Base-by-base conservation (phyloP, 2,113 vertebrate species). In the Lepus americanus region DNA sequence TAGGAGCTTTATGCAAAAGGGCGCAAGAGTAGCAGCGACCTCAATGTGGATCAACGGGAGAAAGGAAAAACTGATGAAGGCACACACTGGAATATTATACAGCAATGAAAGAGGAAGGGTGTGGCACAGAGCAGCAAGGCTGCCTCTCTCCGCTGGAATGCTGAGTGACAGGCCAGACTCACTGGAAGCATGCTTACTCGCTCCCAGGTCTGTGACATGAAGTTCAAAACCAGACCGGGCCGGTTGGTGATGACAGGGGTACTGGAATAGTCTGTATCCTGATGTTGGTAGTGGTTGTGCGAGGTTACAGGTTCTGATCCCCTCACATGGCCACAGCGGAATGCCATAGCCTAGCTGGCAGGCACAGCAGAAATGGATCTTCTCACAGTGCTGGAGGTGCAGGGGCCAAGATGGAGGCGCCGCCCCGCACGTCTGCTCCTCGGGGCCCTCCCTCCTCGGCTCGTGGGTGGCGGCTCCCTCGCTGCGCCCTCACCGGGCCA, bases 71-170 rank as follows among this genome's bases (percentile, higher is more conserved):
- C 36, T 3, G 20, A n/a, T 27, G 20, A 90, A 51, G 9, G 19
- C 33, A 39, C 2, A 3, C 0, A 0, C 0, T 29, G 14, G 82
- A 80, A 64, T 80, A 80, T 25, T 84, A 66, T 9, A 51, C 5
- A 33, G 9, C 78, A 16, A 0, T 13, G 66, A 76, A 51, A 80
- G 90, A 44, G 87, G 14, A 55, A 1, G 23, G 44, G 0, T 0
- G 5, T 12, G 27, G 8, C 9, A 2, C 1, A 1, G 14, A 20
- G 12, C 1, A n/a, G 25, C 16, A 2, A 11, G 9, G 27, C 9
- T 0, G 1, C 16, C 3, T 20, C 53, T 87, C 29, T 23, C 20
- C 36, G 39, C 29, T 5, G 1, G 0, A 25, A 13, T 0, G 9
- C 2, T 19, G 27, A 61, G 31, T 22, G 9, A 44, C 51, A 77